Base-by-base conservation (phyloP, 2,888 invertebrate genomes). In the Pterobdella sp. region DNA sequence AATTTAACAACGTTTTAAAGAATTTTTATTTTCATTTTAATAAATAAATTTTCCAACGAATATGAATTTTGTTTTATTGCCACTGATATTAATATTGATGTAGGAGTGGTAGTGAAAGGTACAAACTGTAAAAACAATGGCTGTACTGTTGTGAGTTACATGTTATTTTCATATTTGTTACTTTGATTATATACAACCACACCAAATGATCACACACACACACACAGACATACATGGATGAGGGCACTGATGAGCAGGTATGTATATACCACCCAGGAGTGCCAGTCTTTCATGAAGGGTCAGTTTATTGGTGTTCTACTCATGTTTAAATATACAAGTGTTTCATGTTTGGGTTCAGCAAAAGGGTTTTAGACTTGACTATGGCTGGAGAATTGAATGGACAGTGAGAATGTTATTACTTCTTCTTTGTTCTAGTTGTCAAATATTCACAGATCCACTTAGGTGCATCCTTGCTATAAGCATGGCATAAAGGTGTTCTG, bases 281-380 rank as follows among this genome's bases (percentile, higher is more conserved):
- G 56, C 93, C 96, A 0, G 88, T 97, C 69, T 97, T 97, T 83
- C 96, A 97, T 80, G 96, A 97, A 86, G 96, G 95, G 84, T 84
- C 77, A 74, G 79, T 76, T 10, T 37, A 52, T 49, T 73, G 26
- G 60, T 34, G 26, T 34, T 67, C 32, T 67, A 35, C 7, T 18
- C 10, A 67, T n/a, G n/a, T n/a, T n/a, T n/a, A n/a, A n/a, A n/a
- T n/a, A n/a, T n/a, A n/a, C n/a, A n/a, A n/a, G n/a, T n/a, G n/a
- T n/a, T n/a, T n/a, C n/a, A n/a, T n/a, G n/a, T n/a, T n/a, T n/a
- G n/a, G n/a, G n/a, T n/a, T n/a, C n/a, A n/a, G n/a, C n/a, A n/a
- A n/a, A n/a, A n/a, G n/a, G n/a, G n/a, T n/a, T n/a, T n/a, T n/a
- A n/a, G n/a, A n/a, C n/a, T n/a, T n/a, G n/a, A n/a, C n/a, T n/a